Percentiles rank a stretch among this genome's conserved stretches.
These are phyloP conservation scores for Chrysolophus pictus DNA, from an alignment of 2,797 vertebrate genomes.

Conservation along the genomic window DNA sequence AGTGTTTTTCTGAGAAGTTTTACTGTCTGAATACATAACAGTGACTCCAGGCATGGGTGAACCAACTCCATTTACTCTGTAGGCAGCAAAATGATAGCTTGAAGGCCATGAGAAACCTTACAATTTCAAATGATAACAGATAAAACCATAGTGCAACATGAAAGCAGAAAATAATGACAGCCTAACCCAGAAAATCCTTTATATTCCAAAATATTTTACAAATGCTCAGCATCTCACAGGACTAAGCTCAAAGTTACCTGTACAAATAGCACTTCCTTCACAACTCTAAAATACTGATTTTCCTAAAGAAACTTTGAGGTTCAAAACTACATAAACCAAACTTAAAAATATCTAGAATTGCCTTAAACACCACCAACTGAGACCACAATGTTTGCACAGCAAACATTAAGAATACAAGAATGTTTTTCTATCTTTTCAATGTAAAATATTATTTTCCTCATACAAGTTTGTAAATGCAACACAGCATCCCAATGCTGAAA, in stretches of 20 bases:
- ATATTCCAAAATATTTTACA: constrained; percentile 15
- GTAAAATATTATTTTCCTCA: constrained; percentile 5
- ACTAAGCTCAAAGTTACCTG: constrained; percentile 15
- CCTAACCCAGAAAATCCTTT: constrained; percentile 10
- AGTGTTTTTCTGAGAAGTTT: background rate
- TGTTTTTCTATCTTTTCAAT: background rate
- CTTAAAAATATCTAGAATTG: background rate
- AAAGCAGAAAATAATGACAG: constrained; percentile 15
- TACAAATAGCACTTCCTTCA: constrained; percentile 5
- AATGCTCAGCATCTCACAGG: background rate
- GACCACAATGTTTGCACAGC: background rate
- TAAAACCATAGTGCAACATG: background rate
- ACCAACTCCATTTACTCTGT: background rate
- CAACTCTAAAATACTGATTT: background rate
- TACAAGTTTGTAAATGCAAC: background rate
- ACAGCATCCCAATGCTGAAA: constrained; percentile 12
- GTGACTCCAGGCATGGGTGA: background rate
- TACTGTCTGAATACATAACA: background rate
- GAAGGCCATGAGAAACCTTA: background rate
- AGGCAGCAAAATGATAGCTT: background rate
- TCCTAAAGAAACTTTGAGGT: background rate
- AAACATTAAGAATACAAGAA: background rate
- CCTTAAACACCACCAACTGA: background rate
- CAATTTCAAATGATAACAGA: background rate
- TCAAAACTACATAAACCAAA: background rate